phyloP scores from a whole-genome alignment of 2,888 invertebrate genomes.

The Drosophila quinaria region DNA sequence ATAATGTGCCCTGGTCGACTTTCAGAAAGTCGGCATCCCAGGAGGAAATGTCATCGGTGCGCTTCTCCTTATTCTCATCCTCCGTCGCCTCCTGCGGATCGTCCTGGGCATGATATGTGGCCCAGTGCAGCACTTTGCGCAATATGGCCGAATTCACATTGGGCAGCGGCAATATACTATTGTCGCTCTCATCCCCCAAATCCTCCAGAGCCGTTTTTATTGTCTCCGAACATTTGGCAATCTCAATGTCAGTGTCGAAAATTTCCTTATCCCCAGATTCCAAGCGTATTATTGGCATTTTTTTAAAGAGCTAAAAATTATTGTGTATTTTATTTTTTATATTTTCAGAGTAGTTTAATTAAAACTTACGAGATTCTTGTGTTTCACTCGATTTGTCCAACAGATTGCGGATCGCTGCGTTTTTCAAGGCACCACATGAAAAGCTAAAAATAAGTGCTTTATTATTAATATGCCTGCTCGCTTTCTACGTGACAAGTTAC shows the following conservation, averaged over 20 bases:
- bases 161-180: constrained; percentile 97
- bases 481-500: constrained; percentile 41
- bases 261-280: constrained; percentile 98
- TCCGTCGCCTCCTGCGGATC: constrained; percentile 98
- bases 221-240: constrained; percentile 98
- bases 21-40: constrained; percentile 99
- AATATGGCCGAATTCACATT: constrained; percentile 99
- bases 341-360: neutral
- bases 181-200: constrained; percentile 94
- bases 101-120: constrained; percentile 94
- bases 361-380: neutral
- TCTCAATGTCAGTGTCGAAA: constrained; percentile 98
- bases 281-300: constrained; percentile 97
- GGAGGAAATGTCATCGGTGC: constrained; percentile 99
- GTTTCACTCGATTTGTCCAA: constrained; percentile 29
- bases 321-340: neutral
- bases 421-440: constrained; percentile 54
- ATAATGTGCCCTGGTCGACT: constrained; percentile 98
- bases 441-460: constrained; percentile 67
- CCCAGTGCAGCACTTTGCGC: constrained; percentile 97
- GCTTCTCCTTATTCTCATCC: constrained; percentile 98
- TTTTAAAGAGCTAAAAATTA: constrained; percentile 68
- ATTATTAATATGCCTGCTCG: constrained; percentile 38
- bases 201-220: constrained; percentile 99
- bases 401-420: constrained; percentile 11